These are phyloP conservation scores for Hedychridium roseum DNA, from an alignment of 2,888 invertebrate genomes.

Conservation along the genomic window DNA sequence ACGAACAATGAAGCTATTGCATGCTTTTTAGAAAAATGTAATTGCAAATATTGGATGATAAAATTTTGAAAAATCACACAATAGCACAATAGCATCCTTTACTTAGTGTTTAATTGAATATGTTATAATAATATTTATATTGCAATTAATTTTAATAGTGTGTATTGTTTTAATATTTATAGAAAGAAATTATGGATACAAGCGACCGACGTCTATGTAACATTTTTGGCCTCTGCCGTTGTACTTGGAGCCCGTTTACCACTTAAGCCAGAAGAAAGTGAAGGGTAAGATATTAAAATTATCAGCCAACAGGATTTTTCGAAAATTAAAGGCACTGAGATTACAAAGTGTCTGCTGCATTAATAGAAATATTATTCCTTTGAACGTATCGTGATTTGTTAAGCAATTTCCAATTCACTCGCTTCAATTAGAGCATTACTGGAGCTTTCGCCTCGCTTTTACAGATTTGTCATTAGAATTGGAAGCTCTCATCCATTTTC, in stretches of 20 bases:
- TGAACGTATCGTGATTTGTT: not conserved
- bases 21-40: no score
- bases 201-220: slow-evolving; percentile 77
- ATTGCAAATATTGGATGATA: no score
- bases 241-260: slow-evolving; percentile 86
- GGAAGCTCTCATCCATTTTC: slow-evolving; percentile 83
- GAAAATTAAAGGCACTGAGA: slow-evolving; percentile 4
- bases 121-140: not conserved
- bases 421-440: not conserved
- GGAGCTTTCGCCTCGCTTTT: slow-evolving; percentile 27
- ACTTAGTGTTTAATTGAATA: no score
- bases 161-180: slow-evolving; percentile 12
- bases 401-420: not conserved
- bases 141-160: not conserved
- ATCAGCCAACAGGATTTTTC: not conserved
- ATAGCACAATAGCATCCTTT: no score
- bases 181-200: slow-evolving; percentile 80
- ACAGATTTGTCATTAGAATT: slow-evolving; percentile 80
- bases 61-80: no score
- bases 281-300: slow-evolving; percentile 71
- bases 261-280: slow-evolving; percentile 82
- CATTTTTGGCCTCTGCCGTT: slow-evolving; percentile 85
- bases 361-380: not conserved
- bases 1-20: no score
- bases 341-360: not conserved